Evolutionary conservation across 2,113 vertebrate species (phyloP).

Genomic region (Sciurus niger): DNA sequence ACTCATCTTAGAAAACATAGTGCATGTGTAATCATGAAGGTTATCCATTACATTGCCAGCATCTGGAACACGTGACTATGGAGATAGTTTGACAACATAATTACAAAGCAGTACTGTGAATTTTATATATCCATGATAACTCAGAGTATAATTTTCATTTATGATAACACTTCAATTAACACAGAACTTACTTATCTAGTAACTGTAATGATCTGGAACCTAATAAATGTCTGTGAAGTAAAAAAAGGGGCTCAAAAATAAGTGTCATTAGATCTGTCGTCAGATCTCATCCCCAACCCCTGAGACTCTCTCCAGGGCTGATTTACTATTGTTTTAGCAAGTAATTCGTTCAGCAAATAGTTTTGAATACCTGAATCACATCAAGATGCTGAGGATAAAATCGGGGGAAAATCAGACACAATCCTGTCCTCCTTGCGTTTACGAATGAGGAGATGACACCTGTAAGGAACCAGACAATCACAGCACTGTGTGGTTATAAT

Average conservation of each 20-base stretch:
- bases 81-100: slow-evolving; percentile 57
- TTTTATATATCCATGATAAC: slow-evolving; percentile 1
- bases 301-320: neutral
- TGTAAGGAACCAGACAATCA: neutral
- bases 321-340: neutral
- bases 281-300: neutral
- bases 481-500: rapidly evolving
- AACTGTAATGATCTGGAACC: neutral
- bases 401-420: neutral
- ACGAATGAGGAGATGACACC: neutral
- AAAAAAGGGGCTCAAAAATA: neutral
- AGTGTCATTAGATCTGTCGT: neutral
- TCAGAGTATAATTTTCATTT: slow-evolving; percentile 30
- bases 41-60: neutral
- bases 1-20: slow-evolving; percentile 39
- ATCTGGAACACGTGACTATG: neutral
- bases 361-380: neutral
- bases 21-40: neutral
- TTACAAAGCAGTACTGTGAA: slow-evolving; percentile 31
- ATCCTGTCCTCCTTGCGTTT: neutral
- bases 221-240: neutral
- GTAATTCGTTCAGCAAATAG: neutral
- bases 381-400: neutral
- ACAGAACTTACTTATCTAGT: neutral
- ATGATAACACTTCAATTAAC: neutral